These are phyloP conservation scores for Drosophila recens DNA, from an alignment of 2,888 invertebrate genomes.

Conservation along the genomic window DNA sequence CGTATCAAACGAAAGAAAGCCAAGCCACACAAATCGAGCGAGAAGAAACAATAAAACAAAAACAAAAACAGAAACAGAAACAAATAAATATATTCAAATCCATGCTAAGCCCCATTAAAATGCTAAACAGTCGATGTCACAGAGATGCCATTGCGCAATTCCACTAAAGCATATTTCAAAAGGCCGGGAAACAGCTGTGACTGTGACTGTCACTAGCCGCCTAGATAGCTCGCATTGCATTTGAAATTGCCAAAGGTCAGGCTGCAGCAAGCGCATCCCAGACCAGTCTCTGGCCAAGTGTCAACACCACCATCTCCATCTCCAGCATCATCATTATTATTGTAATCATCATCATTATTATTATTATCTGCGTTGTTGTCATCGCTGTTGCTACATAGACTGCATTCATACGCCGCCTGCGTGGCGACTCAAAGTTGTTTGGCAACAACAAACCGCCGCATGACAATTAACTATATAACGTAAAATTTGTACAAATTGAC, in stretches of 20 bases:
- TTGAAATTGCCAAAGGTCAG: slow-evolving; percentile 79
- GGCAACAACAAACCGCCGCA: slow-evolving; percentile 68
- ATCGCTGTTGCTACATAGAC: slow-evolving; percentile 51
- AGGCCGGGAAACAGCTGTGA: slow-evolving; percentile 45
- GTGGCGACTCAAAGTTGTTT: slow-evolving; percentile 65
- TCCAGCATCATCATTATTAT: slow-evolving; percentile 15
- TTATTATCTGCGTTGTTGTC: slow-evolving; percentile 25
- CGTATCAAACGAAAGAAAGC: slow-evolving; percentile 48
- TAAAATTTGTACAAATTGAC: slow-evolving; percentile 75
- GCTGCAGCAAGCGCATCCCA: slow-evolving; percentile 50
- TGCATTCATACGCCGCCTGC: slow-evolving; percentile 37
- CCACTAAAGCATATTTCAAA: slow-evolving; percentile 40
- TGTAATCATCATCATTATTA: slow-evolving; percentile 17
- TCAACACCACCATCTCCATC: slow-evolving; percentile 62
- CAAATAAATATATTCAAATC: slow-evolving; percentile 66
- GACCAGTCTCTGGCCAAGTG: slow-evolving; percentile 39
- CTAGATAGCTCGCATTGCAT: slow-evolving; percentile 45
- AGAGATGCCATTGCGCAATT: slow-evolving; percentile 60
- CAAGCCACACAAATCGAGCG: slow-evolving; percentile 39
- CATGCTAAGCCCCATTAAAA: slow-evolving; percentile 66
- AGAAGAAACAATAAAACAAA: slow-evolving; percentile 16
- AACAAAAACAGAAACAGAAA: slow-evolving; percentile 18
- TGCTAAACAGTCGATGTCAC: slow-evolving; percentile 54
- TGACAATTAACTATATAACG: slow-evolving; percentile 77
- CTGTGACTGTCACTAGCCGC: slow-evolving; percentile 37